These are phyloP conservation scores for Nowickia ferox DNA, from an alignment of 2,888 invertebrate species.

Conservation along the genomic window DNA sequence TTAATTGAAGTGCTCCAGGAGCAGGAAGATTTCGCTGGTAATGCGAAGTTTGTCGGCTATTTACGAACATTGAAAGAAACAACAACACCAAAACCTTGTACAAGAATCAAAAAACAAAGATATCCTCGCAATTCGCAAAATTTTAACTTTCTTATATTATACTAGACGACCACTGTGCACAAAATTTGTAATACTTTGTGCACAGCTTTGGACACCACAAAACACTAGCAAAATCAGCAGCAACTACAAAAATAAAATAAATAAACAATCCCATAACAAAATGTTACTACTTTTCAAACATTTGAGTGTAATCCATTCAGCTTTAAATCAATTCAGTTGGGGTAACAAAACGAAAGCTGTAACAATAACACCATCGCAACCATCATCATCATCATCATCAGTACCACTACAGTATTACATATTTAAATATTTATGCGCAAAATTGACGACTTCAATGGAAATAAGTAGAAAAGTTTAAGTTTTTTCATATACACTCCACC, in stretches of 20 bases:
- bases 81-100: too few species aligned
- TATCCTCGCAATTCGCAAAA: too few species aligned
- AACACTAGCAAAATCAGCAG: neutral
- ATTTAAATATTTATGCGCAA: slow-evolving; percentile 39
- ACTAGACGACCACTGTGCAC: neutral
- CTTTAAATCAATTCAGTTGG: neutral
- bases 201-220: neutral
- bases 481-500: neutral
- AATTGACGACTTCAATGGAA: neutral
- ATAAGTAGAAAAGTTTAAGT: neutral
- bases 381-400: neutral
- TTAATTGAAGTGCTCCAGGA: too few species aligned
- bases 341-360: neutral
- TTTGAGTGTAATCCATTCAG: neutral
- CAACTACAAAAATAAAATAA: neutral
- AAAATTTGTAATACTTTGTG: neutral
- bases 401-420: slow-evolving; percentile 3
- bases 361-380: neutral
- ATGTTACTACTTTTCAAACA: neutral
- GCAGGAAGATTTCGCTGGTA: too few species aligned
- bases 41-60: too few species aligned
- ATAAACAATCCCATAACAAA: neutral
- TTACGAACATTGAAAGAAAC: too few species aligned
- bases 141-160: too few species aligned
- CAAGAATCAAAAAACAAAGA: too few species aligned